Percentiles rank a stretch among this genome's conserved stretches.
phyloP scores from a whole-genome alignment of 2,888 invertebrate species.

The Sussaba pulchella region DNA sequence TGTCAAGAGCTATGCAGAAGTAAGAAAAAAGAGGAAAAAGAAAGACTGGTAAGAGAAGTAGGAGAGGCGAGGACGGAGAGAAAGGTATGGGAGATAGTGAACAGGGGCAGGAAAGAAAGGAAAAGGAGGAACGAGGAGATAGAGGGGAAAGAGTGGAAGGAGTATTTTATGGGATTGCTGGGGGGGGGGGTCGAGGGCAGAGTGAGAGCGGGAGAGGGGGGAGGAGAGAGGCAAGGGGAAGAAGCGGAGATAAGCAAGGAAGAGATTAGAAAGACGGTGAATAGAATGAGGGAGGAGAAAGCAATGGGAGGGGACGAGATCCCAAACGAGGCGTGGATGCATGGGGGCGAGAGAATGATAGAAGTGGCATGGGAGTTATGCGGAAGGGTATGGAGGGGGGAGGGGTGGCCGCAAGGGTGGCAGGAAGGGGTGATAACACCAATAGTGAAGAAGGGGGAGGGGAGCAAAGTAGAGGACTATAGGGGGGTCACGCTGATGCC shows the following conservation, averaged over 20 bases:
- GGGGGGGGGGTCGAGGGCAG: conserved; percentile 9
- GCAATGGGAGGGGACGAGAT: conserved; percentile 2
- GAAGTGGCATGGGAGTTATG: not conserved
- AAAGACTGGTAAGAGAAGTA: no score
- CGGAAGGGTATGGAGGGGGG: conserved; percentile 22
- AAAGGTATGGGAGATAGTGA: conserved; percentile 2
- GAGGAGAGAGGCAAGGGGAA: conserved; percentile 11
- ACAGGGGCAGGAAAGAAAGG: not conserved
- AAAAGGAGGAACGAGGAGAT: not conserved
- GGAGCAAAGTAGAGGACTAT: conserved; percentile 2
- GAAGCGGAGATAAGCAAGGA: conserved; percentile 1
- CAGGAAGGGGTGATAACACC: conserved; percentile 43
- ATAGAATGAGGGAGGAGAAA: not conserved
- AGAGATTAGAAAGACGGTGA: not conserved
- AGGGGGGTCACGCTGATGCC: conserved; percentile 16
- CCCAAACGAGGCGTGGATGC: conserved; percentile 11
- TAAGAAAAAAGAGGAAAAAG: no score
- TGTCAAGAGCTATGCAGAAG: not conserved
- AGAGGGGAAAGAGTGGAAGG: conserved; percentile 9
- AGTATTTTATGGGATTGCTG: conserved; percentile 38
- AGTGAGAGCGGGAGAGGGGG: not conserved
- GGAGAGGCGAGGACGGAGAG: no score
- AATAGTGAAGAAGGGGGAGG: conserved; percentile 20
- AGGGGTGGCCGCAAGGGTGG: conserved; percentile 36
- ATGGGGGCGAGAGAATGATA: conserved; percentile 10